Evolutionary conservation across 2,797 vertebrate genomes (phyloP).

Genomic region (Hylomyscus alleni): DNA sequence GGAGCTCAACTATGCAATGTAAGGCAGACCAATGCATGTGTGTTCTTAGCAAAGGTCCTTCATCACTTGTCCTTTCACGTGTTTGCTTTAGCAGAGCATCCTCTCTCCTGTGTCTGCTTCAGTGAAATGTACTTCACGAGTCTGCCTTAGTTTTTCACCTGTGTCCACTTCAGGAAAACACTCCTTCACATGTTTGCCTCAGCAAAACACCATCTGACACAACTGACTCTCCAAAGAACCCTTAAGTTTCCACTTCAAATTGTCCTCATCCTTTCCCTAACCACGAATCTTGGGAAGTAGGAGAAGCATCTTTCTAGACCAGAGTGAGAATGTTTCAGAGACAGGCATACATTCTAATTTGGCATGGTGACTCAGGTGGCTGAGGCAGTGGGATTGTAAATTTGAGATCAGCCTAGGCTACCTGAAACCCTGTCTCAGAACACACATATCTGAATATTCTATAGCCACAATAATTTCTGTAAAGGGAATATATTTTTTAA

Average conservation of each 20-base stretch:
- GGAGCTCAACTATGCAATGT: no score
- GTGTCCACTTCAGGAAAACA: not conserved
- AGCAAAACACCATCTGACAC: not conserved
- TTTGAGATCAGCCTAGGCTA: not conserved
- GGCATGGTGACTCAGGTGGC: not conserved
- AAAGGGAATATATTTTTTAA: conserved; percentile 6
- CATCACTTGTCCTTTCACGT: not conserved
- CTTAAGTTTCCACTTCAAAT: not conserved
- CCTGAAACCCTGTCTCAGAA: not conserved
- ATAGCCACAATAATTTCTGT: not conserved
- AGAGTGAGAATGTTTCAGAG: not conserved
- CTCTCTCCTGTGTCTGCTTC: not conserved
- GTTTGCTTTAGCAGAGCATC: not conserved
- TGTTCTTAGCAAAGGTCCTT: not conserved
- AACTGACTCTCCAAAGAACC: not conserved
- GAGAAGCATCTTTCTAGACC: not conserved
- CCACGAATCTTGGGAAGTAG: not conserved
- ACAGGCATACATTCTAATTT: not conserved
- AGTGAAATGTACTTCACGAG: not conserved
- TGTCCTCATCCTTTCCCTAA: not conserved
- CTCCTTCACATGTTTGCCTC: not conserved
- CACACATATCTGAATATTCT: not conserved
- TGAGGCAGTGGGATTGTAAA: not conserved
- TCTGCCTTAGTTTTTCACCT: not conserved
- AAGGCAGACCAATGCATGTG: not conserved